These are phyloP conservation scores for Bugulina stolonifera DNA, from an alignment of 2,888 invertebrate species.

Conservation along the genomic window DNA sequence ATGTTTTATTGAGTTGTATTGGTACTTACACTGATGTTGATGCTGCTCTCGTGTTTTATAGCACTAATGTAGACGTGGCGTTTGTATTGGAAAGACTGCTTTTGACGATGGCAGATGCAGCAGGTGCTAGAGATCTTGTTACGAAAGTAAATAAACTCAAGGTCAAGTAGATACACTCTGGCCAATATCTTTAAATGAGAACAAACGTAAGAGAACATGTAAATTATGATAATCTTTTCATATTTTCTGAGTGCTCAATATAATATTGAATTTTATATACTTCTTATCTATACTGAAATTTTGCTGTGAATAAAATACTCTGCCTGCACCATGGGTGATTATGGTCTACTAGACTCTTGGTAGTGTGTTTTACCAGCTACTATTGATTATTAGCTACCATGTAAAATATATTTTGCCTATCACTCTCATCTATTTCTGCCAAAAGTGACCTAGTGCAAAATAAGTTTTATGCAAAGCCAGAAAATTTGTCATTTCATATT, in stretches of 20 bases:
- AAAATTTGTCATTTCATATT: too few relatives aligned
- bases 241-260: too few relatives aligned
- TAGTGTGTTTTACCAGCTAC: background rate
- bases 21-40: background rate
- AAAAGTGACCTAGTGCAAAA: too few relatives aligned
- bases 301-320: too few relatives aligned
- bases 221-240: too few relatives aligned
- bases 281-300: too few relatives aligned
- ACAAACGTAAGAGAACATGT: too few relatives aligned
- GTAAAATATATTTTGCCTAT: background rate
- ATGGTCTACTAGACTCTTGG: too few relatives aligned
- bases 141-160: background rate
- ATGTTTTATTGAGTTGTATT: too few relatives aligned
- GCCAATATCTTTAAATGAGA: background rate
- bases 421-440: background rate
- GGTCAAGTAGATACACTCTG: background rate
- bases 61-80: constrained; percentile 9
- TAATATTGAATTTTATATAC: too few relatives aligned
- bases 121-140: constrained; percentile 13
- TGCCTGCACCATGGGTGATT: too few relatives aligned
- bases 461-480: too few relatives aligned
- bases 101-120: background rate
- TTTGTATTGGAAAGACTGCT: constrained; percentile 18
- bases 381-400: background rate
- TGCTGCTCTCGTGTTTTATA: background rate